These are phyloP conservation scores for Zaprionus kolodkinae DNA, from an alignment of 1,140 invertebrate genomes.

Conservation along the genomic window DNA sequence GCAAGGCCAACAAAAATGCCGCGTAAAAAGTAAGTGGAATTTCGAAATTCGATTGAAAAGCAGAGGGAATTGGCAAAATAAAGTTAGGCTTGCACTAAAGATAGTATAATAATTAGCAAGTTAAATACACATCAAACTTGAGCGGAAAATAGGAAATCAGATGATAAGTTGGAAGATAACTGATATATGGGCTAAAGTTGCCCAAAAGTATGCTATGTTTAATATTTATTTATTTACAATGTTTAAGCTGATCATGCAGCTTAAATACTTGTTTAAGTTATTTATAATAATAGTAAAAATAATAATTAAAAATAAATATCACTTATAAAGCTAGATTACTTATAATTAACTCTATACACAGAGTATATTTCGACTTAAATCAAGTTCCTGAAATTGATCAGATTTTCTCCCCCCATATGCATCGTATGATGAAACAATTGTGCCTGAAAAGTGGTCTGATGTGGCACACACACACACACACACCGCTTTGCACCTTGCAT, in stretches of 20 bases:
- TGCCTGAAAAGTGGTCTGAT: slow-evolving; percentile 20
- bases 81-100: not conserved
- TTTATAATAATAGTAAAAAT: no score
- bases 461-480: not conserved
- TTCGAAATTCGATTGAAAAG: not conserved
- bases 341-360: no score
- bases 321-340: no score
- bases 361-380: no score
- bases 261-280: no score
- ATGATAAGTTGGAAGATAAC: not conserved
- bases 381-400: not conserved
- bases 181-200: not conserved
- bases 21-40: slow-evolving; percentile 57
- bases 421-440: slow-evolving; percentile 32
- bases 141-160: not conserved
- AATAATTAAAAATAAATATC: no score
- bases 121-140: not conserved
- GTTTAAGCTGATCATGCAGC: no score
- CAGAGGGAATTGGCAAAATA: not conserved
- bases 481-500: slow-evolving; percentile 12
- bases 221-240: no score
- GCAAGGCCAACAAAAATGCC: slow-evolving; percentile 35
- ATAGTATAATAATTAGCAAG: slow-evolving; percentile 1
- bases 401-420: not conserved
- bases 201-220: not conserved